These are phyloP conservation scores for Drosophila kikkawai DNA, from an alignment of 1,140 invertebrate genomes.

Conservation along the genomic window DNA sequence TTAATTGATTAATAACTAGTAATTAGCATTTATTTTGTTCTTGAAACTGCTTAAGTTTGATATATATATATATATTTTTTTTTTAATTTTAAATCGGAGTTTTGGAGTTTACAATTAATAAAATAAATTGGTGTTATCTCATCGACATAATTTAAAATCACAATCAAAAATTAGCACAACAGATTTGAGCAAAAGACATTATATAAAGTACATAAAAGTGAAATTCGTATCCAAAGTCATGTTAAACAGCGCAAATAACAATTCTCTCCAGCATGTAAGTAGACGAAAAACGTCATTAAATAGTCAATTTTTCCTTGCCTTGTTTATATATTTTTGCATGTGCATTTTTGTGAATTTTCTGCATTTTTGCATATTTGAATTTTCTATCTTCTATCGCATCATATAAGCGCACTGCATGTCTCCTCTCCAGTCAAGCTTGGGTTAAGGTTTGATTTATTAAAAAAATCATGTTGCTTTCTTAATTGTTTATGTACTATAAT, in stretches of 20 bases:
- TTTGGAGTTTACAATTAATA: conserved; percentile 5
- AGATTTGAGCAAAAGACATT: conserved; percentile 43
- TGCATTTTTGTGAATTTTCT: conserved; percentile 1
- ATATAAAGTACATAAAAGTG: conserved; percentile 39
- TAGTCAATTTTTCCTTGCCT: conserved; percentile 17
- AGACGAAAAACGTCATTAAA: conserved; percentile 55
- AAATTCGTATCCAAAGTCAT: conserved; percentile 72
- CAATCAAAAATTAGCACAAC: conserved; percentile 37
- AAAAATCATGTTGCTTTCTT: background rate
- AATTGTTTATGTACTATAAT: background rate
- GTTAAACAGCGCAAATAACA: conserved; percentile 78
- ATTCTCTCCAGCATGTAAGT: conserved; percentile 79
- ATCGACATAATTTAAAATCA: conserved; percentile 26
- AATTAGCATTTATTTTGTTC: conserved; percentile 17
- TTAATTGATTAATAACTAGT: conserved; percentile 7
- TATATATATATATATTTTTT: too few relatives aligned
- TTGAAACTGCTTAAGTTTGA: conserved; percentile 4
- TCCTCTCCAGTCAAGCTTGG: background rate
- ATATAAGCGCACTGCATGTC: background rate
- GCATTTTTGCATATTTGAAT: conserved; percentile 1
- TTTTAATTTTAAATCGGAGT: conserved; percentile 24
- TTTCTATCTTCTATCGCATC: conserved; percentile 1
- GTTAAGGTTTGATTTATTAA: background rate
- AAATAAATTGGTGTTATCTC: conserved; percentile 23
- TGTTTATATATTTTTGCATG: conserved; percentile 17